Conservation (phyloP, 1,140 invertebrate genomes). For the Pseudomyrmex flavicornis region DNA sequence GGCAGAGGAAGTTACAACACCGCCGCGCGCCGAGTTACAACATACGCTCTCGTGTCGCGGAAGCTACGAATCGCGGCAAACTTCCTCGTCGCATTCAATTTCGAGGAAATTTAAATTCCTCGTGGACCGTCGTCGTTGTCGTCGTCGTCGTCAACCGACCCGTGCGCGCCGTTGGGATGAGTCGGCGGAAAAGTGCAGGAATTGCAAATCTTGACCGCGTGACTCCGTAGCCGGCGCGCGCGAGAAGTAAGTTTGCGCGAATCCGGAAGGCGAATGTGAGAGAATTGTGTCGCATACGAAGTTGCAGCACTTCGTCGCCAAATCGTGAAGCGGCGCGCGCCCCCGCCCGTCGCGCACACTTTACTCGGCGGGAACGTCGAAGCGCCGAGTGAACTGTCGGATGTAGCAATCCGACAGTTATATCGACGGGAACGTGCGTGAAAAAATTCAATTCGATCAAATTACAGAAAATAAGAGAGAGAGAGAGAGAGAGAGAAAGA, state of each 20-base stretch:
- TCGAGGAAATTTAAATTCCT: constrained; percentile 60
- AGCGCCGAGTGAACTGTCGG: constrained; percentile 29
- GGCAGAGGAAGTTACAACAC: constrained; percentile 37
- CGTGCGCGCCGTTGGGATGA: background rate
- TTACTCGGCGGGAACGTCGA: background rate
- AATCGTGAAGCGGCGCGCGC: constrained; percentile 4
- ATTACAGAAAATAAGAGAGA: too few species aligned
- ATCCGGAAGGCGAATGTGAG: background rate
- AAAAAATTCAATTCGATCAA: too few species aligned
- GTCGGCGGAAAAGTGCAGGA: constrained; percentile 20
- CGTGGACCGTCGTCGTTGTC: background rate
- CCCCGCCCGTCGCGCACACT: background rate
- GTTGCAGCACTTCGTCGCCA: constrained; percentile 17
- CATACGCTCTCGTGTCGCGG: background rate
- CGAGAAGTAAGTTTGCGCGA: constrained; percentile 43
- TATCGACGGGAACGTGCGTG: too few species aligned
- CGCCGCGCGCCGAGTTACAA: constrained; percentile 13
- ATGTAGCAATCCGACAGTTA: too few species aligned
- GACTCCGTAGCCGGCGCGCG: constrained; percentile 6
- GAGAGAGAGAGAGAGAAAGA: too few species aligned
- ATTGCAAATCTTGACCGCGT: constrained; percentile 66
- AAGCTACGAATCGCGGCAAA: constrained; percentile 43
- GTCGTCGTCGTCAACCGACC: background rate
- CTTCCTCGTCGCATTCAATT: constrained; percentile 45
- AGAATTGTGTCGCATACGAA: constrained; percentile 23